Conservation (phyloP, 2,113 vertebrate species). For the Empidonax alnorum region DNA sequence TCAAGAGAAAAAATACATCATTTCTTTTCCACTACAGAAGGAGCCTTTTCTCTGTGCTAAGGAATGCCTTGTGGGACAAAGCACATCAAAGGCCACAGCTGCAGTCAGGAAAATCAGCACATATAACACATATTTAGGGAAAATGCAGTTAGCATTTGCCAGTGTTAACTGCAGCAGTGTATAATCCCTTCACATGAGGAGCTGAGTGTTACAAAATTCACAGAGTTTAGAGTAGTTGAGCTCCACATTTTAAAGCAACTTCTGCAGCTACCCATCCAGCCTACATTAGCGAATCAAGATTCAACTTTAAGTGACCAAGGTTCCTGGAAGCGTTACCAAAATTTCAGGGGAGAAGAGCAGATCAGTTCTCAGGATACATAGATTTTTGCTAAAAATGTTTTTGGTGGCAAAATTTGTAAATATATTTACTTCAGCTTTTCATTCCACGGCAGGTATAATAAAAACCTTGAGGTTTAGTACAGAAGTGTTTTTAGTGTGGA, state of each 20-base stretch:
- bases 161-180: not conserved
- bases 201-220: not conserved
- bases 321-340: not conserved
- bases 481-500: not conserved
- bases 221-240: not conserved
- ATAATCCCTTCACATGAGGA: not conserved
- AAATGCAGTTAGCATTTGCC: not conserved
- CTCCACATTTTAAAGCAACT: not conserved
- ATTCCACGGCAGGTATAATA: not conserved
- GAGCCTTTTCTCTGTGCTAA: not conserved
- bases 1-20: not conserved
- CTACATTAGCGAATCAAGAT: not conserved
- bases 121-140: not conserved
- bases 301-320: not conserved
- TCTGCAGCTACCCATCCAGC: not conserved
- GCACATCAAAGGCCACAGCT: not conserved
- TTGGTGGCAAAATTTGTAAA: not conserved
- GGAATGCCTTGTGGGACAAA: not conserved
- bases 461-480: not conserved
- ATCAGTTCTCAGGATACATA: not conserved
- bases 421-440: not conserved
- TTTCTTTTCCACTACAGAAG: not conserved
- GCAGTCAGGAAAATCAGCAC: not conserved
- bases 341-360: rapidly evolving
- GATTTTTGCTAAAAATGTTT: not conserved